Evolutionary conservation across 2,113 vertebrate genomes (phyloP).

Genomic region (Pagrus major): DNA sequence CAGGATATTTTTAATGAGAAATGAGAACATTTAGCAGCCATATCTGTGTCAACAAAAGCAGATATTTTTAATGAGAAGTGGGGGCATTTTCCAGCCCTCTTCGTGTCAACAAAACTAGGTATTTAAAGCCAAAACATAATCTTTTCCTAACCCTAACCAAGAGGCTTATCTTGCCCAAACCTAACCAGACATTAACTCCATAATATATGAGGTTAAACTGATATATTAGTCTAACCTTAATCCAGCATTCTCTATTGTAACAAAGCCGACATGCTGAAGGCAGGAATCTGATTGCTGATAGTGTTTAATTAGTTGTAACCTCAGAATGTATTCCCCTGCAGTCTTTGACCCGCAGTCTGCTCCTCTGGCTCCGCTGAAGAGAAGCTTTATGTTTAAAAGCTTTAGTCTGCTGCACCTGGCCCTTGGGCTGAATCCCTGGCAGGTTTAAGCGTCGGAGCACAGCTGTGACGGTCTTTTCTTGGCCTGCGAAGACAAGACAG

Average conservation of each 20-base stretch:
- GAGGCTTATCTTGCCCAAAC: too few relatives aligned
- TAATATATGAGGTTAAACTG: slow-evolving; percentile 16
- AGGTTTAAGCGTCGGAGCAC: slow-evolving; percentile 57
- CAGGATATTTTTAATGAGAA: too few relatives aligned
- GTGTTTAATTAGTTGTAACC: slow-evolving; percentile 66
- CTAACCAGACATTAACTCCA: too few relatives aligned
- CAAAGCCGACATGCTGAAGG: slow-evolving; percentile 22
- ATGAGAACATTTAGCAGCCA: too few relatives aligned
- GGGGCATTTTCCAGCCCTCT: too few relatives aligned
- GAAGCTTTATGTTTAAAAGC: slow-evolving; percentile 63
- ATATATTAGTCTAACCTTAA: slow-evolving; percentile 24
- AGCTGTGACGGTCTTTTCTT: slow-evolving; percentile 69
- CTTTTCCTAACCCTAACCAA: too few relatives aligned
- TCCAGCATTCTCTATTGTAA: slow-evolving; percentile 14
- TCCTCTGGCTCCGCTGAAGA: slow-evolving; percentile 46
- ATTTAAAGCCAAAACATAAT: too few relatives aligned
- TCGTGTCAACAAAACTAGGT: too few relatives aligned
- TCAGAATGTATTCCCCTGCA: slow-evolving; percentile 26
- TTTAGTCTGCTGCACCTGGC: slow-evolving; percentile 60
- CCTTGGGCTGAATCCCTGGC: slow-evolving; percentile 51
- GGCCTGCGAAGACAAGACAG: slow-evolving; percentile 48
- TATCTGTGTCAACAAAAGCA: too few relatives aligned
- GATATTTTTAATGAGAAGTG: too few relatives aligned
- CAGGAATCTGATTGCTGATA: slow-evolving; percentile 32
- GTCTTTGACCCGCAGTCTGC: slow-evolving; percentile 58